Conservation (phyloP, 2,113 vertebrate genomes). For the Nothocercus nigrocapillus region DNA sequence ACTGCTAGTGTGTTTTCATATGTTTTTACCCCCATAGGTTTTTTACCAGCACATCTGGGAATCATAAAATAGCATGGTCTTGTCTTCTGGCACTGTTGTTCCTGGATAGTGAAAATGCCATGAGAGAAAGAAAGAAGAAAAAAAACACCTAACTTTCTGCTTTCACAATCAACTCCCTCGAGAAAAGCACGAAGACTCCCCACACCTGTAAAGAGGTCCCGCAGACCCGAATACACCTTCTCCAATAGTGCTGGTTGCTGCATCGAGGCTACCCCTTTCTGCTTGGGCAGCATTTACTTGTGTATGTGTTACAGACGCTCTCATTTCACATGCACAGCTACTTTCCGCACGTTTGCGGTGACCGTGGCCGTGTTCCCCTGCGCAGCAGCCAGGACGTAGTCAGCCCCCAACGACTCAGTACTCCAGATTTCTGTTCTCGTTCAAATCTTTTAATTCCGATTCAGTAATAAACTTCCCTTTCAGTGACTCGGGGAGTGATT, state of each 20-base stretch:
- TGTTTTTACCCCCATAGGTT: background rate
- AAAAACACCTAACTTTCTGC: background rate
- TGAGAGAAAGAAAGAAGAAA: background rate
- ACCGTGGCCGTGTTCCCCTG: too few relatives aligned
- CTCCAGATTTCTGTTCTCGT: background rate
- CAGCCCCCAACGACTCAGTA: background rate
- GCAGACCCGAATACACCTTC: background rate
- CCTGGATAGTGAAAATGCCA: background rate
- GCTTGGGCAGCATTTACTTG: background rate
- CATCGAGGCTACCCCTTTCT: background rate
- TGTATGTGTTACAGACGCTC: background rate
- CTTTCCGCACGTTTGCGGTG: background rate
- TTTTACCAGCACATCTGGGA: constrained; percentile 20
- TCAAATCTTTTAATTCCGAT: constrained; percentile 33
- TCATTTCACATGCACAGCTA: background rate
- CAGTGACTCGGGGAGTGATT: constrained; percentile 11
- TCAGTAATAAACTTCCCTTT: constrained; percentile 32
- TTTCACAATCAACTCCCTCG: background rate
- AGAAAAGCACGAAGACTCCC: background rate
- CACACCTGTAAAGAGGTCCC: background rate
- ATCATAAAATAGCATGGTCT: background rate
- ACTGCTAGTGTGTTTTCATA: background rate
- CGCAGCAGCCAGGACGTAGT: background rate
- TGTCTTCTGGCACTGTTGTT: background rate
- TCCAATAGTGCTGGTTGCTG: background rate